A percentile compares a stretch with the other conserved stretches of the same genome.
phyloP scores from a whole-genome alignment of 2,113 vertebrate genomes.

The Climacteris rufus region DNA sequence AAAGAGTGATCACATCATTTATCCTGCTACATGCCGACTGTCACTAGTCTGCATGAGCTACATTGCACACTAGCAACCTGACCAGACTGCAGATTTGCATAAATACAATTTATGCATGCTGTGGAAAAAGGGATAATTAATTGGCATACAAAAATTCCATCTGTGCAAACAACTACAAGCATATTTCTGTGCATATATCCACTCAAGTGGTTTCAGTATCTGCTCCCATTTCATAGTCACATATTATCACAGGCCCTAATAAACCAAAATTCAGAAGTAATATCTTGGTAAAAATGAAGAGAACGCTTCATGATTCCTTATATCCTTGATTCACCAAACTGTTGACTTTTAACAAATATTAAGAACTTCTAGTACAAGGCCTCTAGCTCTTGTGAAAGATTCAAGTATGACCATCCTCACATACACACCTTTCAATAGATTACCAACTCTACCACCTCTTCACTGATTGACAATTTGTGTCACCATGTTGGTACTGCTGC shows the following conservation, averaged over 20 bases:
- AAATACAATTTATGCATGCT: neutral
- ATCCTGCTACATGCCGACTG: neutral
- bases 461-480: neutral
- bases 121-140: neutral
- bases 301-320: neutral
- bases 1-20: neutral
- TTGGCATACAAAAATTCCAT: constrained; percentile 26
- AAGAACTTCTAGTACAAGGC: neutral
- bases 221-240: neutral
- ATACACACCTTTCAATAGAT: neutral
- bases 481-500: neutral
- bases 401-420: neutral
- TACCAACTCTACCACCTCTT: neutral
- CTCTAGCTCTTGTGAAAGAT: neutral
- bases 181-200: neutral
- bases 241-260: neutral
- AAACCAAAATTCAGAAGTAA: neutral
- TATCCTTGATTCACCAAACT: neutral
- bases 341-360: neutral
- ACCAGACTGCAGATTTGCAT: constrained; percentile 40
- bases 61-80: neutral
- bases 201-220: neutral
- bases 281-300: neutral
- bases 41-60: neutral
- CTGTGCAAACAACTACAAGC: constrained; percentile 5